phyloP scores from a whole-genome alignment of 2,797 vertebrate species.

The Valencia hispanica region DNA sequence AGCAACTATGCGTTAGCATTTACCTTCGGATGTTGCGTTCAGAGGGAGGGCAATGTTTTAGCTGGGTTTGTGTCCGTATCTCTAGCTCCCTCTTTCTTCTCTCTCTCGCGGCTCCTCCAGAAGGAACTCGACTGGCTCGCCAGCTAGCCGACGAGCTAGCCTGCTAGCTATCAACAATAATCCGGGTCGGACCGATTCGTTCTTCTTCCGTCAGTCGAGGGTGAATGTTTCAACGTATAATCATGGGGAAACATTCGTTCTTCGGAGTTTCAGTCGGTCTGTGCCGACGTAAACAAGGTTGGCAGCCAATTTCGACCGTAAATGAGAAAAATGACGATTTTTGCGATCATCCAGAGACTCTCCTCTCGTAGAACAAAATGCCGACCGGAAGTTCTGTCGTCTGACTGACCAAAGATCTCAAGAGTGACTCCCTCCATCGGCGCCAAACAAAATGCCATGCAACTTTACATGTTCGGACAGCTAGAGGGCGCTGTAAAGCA shows the following conservation, averaged over 20 bases:
- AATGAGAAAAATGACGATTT: conserved; percentile 81
- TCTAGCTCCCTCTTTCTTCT: conserved; percentile 84
- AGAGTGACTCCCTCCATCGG: conserved; percentile 82
- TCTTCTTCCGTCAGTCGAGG: conserved; percentile 76
- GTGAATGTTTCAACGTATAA: conserved; percentile 66
- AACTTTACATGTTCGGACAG: not conserved
- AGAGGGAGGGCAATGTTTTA: conserved; percentile 79
- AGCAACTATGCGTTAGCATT: conserved; percentile 42
- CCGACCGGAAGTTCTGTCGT: conserved; percentile 83
- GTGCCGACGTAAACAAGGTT: conserved; percentile 64
- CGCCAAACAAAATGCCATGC: conserved; percentile 80
- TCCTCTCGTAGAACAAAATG: conserved; percentile 85
- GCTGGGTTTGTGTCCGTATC: conserved; percentile 75
- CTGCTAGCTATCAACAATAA: conserved; percentile 82
- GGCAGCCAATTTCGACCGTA: conserved; percentile 73
- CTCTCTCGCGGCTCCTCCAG: conserved; percentile 77
- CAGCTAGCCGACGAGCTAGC: conserved; percentile 78
- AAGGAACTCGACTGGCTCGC: conserved; percentile 76
- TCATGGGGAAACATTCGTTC: conserved; percentile 72
- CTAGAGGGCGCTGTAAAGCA: conserved; percentile 37
- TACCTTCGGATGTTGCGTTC: conserved; percentile 78
- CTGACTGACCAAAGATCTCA: conserved; percentile 78
- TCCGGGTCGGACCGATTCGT: conserved; percentile 78
- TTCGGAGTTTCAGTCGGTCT: conserved; percentile 72
- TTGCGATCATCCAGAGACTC: conserved; percentile 80